Evolutionary conservation across 2,113 vertebrate species (phyloP), one percentile per base, ranked within the genome.

Genomic region (Poeciliopsis prolifica): DNA sequence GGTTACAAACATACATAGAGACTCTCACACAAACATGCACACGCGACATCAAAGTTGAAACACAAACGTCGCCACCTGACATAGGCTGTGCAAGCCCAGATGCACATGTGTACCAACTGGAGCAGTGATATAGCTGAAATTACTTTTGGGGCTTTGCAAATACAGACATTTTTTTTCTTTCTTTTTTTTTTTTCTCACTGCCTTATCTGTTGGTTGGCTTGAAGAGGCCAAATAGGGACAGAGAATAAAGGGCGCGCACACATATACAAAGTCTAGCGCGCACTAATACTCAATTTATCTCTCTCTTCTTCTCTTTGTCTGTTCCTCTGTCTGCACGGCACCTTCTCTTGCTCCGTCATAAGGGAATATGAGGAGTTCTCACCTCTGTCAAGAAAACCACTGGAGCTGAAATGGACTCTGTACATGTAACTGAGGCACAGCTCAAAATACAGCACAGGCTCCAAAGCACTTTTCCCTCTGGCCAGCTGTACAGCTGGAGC

Each of bases 91-190:
- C 64, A 82, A 65, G 77, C 51, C 66, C 37, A 78, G 1, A 68
- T 54, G 77, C 1, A 44, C 40, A 61, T 40, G 68, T 87, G 68
- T 73, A 84, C 60, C 31, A 28, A 78, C 26, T 42, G 68, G 65
- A 73, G 68, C 62, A 65, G 75, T 63, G 75, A 84, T 87, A 78
- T 81, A 79, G 82, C 77, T 80, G 78, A 89, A 86, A 89, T 89
- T 88, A 85, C 82, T 85, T 88, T 80, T 80, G 80, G 81, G 80
- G 81, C 73, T 91, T 88, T 75, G 77, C 68, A 84, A 81, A 30
- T 63, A 90, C 64, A 65, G 75, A 44, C 40, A 31, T 72, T 22
- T 54, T 54, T 24, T 54, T 51, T 76, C 68, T 24, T 48, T 70
- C 77, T 79, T 68, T 61, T 58, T 35, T 77, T 54, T 54, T 22